Conservation (phyloP, 2,888 invertebrate genomes). For the Drosophila austrosaltans region DNA sequence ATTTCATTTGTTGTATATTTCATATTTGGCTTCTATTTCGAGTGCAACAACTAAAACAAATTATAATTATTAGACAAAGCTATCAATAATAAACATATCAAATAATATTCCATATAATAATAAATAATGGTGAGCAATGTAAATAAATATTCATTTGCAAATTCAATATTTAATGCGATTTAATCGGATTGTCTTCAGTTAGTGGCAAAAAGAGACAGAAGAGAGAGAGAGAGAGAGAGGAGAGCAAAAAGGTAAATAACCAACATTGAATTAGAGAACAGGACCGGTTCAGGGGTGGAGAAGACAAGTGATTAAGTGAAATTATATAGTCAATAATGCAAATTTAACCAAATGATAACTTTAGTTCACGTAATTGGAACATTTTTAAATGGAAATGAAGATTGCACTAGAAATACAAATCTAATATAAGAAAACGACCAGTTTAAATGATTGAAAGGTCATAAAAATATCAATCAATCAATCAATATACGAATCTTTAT, state of each 20-base stretch:
- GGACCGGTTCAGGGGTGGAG: background rate
- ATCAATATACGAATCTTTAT: no score
- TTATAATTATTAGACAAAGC: background rate
- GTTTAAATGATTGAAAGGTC: no score
- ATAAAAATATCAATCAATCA: no score
- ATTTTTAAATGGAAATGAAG: no score
- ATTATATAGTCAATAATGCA: no score
- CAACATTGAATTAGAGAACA: background rate
- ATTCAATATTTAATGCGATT: slow-evolving; percentile 1
- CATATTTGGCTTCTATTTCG: background rate
- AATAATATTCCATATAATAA: background rate
- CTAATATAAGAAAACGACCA: no score
- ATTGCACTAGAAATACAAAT: no score
- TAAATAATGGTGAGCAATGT: background rate
- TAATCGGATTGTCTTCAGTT: background rate
- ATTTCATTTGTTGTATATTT: background rate
- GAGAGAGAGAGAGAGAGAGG: background rate
- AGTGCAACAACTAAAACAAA: background rate
- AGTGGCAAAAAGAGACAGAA: background rate
- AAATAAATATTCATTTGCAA: slow-evolving; percentile 1
- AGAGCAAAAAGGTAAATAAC: background rate
- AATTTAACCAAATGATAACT: no score
- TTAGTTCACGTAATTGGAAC: no score
- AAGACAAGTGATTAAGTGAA: no score
- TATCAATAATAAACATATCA: background rate